These are phyloP conservation scores for Tetragonula clypearis DNA, from an alignment of 1,140 invertebrate genomes.

Conservation along the genomic window DNA sequence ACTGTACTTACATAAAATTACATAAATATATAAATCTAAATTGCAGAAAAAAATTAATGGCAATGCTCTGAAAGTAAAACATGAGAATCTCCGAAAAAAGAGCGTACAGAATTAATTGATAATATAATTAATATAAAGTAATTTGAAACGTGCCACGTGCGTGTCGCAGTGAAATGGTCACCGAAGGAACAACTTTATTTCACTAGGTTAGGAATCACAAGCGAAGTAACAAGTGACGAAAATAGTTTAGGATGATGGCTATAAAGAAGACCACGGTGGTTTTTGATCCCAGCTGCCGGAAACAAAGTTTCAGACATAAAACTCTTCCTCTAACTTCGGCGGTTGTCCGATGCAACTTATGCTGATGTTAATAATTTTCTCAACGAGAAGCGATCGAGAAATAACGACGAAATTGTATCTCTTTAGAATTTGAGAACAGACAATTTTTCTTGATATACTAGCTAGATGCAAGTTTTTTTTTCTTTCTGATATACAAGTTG, in stretches of 20 bases:
- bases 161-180: neutral
- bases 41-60: no score
- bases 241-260: constrained; percentile 3
- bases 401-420: neutral
- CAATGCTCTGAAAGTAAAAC: no score
- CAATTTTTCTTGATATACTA: neutral
- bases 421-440: neutral
- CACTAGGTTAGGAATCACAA: neutral
- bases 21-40: no score
- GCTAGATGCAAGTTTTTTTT: neutral
- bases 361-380: neutral
- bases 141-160: no score
- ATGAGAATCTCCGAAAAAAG: no score
- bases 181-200: neutral
- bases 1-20: no score
- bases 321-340: neutral
- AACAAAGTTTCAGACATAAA: constrained; percentile 4
- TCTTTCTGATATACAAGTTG: no score
- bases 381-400: neutral
- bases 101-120: no score
- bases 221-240: neutral
- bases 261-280: neutral
- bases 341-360: constrained; percentile 9
- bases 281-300: neutral
- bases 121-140: no score